Conservation (phyloP, 2,888 invertebrate genomes). For the Chesias legatella region DNA sequence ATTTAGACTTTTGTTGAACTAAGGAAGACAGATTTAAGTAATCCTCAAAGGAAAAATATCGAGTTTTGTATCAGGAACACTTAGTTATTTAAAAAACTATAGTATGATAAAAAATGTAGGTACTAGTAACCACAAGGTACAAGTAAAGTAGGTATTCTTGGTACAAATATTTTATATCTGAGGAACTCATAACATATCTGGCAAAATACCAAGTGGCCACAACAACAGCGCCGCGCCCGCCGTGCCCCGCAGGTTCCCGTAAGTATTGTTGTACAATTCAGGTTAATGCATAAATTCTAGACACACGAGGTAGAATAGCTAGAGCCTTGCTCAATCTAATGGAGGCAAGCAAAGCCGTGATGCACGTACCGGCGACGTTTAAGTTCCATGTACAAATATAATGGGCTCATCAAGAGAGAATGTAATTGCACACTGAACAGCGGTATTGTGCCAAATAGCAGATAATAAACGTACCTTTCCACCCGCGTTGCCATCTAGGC, state of each 20-base stretch:
- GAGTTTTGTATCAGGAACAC: too few species aligned
- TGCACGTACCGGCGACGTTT: slow-evolving; percentile 34
- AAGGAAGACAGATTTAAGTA: too few species aligned
- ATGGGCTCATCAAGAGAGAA: slow-evolving; percentile 48
- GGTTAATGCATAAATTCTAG: slow-evolving; percentile 29
- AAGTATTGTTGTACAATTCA: slow-evolving; percentile 22
- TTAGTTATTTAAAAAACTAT: too few species aligned
- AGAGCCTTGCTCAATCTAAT: slow-evolving; percentile 29
- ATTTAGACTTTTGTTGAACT: too few species aligned
- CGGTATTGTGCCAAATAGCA: slow-evolving; percentile 51
- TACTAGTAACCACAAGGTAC: too few species aligned
- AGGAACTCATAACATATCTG: background rate
- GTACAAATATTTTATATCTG: too few species aligned
- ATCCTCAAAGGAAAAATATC: too few species aligned
- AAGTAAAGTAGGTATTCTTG: too few species aligned
- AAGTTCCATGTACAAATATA: slow-evolving; percentile 39
- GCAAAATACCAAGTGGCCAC: slow-evolving; percentile 4
- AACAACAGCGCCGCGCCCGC: too few species aligned
- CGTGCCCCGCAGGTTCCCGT: slow-evolving; percentile 5
- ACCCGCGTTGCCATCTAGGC: slow-evolving; percentile 60
- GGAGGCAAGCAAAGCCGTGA: slow-evolving; percentile 27
- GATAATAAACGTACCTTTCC: slow-evolving; percentile 55
- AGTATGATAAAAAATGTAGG: too few species aligned
- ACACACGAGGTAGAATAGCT: slow-evolving; percentile 31
- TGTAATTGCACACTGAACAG: slow-evolving; percentile 39